A percentile compares a stretch with the other conserved stretches of the same genome.
These are phyloP conservation scores for Ianthella basta DNA, from an alignment of 37 sponge, comb jelly and placozoan species.

Conservation along the genomic window DNA sequence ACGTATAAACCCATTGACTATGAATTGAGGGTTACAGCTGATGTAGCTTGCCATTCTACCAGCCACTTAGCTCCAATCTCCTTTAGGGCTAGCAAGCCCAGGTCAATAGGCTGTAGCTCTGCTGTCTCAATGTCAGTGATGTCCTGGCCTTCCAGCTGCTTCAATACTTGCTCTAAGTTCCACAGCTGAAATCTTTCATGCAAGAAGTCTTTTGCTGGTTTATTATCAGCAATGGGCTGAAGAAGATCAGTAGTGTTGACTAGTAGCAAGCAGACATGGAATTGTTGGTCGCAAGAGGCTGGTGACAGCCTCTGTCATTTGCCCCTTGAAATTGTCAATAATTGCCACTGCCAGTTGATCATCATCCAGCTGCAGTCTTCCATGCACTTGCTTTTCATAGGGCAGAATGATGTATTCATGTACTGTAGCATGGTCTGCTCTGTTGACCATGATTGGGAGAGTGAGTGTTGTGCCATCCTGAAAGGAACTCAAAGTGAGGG, in stretches of 20 bases:
- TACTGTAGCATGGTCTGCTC: slow-evolving; percentile 41
- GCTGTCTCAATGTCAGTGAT: slow-evolving; percentile 11
- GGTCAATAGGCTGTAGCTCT: no score
- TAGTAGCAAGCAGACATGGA: slow-evolving; percentile 29
- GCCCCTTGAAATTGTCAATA: slow-evolving; percentile 34
- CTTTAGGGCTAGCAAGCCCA: slow-evolving; percentile 1
- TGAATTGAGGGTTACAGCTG: slow-evolving; percentile 5
- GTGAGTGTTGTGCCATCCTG: slow-evolving; percentile 36
- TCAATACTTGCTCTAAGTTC: slow-evolving; percentile 10
- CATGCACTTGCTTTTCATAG: neutral
- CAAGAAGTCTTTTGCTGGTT: slow-evolving; percentile 34
- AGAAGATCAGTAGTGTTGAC: slow-evolving; percentile 33
- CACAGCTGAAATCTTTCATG: slow-evolving; percentile 7
- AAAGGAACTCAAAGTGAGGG: slow-evolving; percentile 32
- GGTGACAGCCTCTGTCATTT: slow-evolving; percentile 16
- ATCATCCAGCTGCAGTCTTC: slow-evolving; percentile 6
- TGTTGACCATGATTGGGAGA: slow-evolving; percentile 35
- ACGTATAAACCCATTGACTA: slow-evolving; percentile 32
- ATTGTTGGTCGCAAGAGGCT: slow-evolving; percentile 25
- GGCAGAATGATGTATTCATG: slow-evolving; percentile 34
- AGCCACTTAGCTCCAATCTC: slow-evolving; percentile 27
- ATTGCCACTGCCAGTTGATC: neutral
- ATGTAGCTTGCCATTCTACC: slow-evolving; percentile 26
- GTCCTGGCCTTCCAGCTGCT: slow-evolving; percentile 37
- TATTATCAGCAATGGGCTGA: slow-evolving; percentile 40